Conservation (phyloP, 1,140 invertebrate species). For the Macrosteles quadrilineatus region DNA sequence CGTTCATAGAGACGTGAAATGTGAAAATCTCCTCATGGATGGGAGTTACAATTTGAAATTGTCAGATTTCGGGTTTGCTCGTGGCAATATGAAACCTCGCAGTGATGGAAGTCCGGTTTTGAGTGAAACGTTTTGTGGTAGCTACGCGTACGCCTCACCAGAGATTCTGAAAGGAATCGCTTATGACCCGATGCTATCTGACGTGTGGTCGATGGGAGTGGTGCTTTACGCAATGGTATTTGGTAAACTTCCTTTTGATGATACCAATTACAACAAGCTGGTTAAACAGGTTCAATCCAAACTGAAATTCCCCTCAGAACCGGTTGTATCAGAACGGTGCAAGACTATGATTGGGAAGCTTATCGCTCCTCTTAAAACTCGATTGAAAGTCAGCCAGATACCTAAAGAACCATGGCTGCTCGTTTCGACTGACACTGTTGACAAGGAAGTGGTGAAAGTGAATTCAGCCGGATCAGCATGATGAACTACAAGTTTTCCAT, state of each 20-base stretch:
- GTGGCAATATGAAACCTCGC: constrained; percentile 60
- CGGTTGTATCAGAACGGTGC: constrained; percentile 62
- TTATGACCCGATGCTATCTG: constrained; percentile 71
- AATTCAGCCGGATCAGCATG: too few species aligned
- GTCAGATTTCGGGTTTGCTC: constrained; percentile 88
- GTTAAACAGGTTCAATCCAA: constrained; percentile 76
- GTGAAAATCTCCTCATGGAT: constrained; percentile 84
- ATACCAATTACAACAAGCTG: constrained; percentile 75
- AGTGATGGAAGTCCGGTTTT: constrained; percentile 51
- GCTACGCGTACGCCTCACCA: constrained; percentile 79
- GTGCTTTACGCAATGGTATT: constrained; percentile 79
- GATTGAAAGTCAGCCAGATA: constrained; percentile 63
- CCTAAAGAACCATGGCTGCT: constrained; percentile 63
- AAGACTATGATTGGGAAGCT: constrained; percentile 68
- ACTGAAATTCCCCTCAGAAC: constrained; percentile 67
- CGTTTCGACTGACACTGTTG: background rate
- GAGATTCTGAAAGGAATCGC: constrained; percentile 76
- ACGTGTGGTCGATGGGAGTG: constrained; percentile 80
- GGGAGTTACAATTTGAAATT: constrained; percentile 74
- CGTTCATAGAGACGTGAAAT: constrained; percentile 87
- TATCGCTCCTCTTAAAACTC: constrained; percentile 62
- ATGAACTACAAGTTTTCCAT: too few species aligned
- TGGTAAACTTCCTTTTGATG: constrained; percentile 79
- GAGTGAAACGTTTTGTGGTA: constrained; percentile 79
- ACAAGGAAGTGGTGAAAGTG: too few species aligned